These are phyloP conservation scores for Ictalurus furcatus DNA, from an alignment of 2,113 vertebrate species.

Conservation along the genomic window DNA sequence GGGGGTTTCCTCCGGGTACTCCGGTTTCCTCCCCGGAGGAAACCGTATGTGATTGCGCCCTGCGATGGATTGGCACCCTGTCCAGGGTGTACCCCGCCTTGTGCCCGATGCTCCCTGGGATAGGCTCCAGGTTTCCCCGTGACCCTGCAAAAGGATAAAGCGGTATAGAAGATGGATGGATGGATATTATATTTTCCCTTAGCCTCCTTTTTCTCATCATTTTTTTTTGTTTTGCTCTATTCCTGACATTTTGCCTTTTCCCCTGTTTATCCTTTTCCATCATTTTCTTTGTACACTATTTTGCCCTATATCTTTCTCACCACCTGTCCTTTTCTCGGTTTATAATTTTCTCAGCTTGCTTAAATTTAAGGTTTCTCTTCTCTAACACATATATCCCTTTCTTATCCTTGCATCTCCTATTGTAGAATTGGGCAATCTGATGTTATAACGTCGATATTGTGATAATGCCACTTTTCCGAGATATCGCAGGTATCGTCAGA, in stretches of 20 bases:
- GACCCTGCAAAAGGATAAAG: no score
- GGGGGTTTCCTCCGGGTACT: no score
- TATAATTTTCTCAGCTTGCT: background rate
- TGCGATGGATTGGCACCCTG: no score
- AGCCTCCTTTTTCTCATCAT: background rate
- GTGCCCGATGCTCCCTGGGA: no score
- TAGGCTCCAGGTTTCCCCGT: no score
- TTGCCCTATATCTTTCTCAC: background rate
- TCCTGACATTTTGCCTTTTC: background rate
- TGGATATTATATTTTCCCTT: background rate
- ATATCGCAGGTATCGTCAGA: background rate
- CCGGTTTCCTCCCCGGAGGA: no score
- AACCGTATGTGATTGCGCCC: no score
- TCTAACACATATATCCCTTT: background rate
- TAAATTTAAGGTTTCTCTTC: background rate
- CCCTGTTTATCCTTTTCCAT: background rate
- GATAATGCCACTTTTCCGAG: background rate
- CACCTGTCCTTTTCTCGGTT: background rate
- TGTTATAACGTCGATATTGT: background rate
- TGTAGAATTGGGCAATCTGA: background rate
- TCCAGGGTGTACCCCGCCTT: no score
- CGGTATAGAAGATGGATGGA: no score
- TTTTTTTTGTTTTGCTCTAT: background rate
- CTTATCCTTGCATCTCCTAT: background rate
- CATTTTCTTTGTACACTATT: background rate